phyloP scores from a whole-genome alignment of 2,888 invertebrate genomes.

The Lamellibrachia satsuma region DNA sequence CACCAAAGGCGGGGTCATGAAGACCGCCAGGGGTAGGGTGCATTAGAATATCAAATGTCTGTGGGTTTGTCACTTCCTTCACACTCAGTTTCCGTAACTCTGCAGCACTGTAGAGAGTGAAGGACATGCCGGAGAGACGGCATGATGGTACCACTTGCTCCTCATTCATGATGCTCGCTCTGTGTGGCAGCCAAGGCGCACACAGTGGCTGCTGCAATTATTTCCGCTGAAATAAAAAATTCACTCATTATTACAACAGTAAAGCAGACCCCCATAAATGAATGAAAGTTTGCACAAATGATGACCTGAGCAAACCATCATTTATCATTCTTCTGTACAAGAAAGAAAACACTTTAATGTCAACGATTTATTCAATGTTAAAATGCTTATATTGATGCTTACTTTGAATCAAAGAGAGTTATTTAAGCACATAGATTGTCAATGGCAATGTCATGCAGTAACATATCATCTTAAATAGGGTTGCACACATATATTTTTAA shows the following conservation, averaged over 20 bases:
- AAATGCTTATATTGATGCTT: neutral
- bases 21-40: constrained; percentile 87
- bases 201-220: neutral
- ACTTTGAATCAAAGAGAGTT: neutral
- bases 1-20: constrained; percentile 80
- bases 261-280: no score
- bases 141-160: constrained; percentile 32
- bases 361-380: neutral
- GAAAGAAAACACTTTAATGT: neutral
- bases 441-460: no score
- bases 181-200: neutral
- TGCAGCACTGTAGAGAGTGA: constrained; percentile 79
- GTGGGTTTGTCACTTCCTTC: constrained; percentile 78
- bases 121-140: constrained; percentile 67
- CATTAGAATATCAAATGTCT: constrained; percentile 83
- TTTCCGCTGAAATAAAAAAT: neutral
- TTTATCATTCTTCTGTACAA: neutral
- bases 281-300: no score
- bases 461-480: no score
- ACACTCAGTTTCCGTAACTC: constrained; percentile 85
- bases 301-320: neutral
- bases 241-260: neutral
- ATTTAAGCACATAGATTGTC: neutral
- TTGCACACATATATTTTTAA: no score
- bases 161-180: constrained; percentile 8